phyloP scores from a whole-genome alignment of 64 coral and sea anemone species.

The Porites lutea region DNA sequence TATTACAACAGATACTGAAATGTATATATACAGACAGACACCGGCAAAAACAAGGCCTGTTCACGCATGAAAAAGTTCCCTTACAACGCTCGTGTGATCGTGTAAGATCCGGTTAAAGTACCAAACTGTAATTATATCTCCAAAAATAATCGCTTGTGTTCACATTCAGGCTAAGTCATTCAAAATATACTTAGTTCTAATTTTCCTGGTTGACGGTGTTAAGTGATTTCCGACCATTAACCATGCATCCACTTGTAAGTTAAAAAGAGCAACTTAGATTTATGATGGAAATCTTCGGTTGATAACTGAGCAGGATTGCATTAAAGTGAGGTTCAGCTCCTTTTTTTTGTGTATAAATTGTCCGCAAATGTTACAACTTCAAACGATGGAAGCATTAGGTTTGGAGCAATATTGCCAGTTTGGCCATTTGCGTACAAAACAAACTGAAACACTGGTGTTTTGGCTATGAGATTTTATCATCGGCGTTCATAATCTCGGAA shows the following conservation, averaged over 20 bases:
- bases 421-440: not conserved
- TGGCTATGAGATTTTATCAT: not conserved
- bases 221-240: slow-evolving; percentile 11
- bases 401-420: not conserved
- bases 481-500: not conserved
- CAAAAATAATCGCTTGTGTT: not conserved
- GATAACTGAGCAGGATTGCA: not conserved
- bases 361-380: not conserved
- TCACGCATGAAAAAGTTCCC: not conserved
- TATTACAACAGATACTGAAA: slow-evolving; percentile 17
- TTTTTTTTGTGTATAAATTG: not conserved
- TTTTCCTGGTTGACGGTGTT: not conserved
- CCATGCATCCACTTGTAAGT: slow-evolving; percentile 11
- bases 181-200: not conserved
- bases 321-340: not conserved
- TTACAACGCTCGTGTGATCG: not conserved
- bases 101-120: not conserved
- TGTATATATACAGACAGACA: not conserved
- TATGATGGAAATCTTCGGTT: not conserved
- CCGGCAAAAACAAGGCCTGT: not conserved
- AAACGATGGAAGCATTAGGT: not conserved
- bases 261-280: slow-evolving; percentile 23
- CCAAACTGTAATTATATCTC: not conserved
- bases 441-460: not conserved
- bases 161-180: not conserved